These are phyloP conservation scores for Scalopus aquaticus DNA, from an alignment of 2,113 vertebrate species.

Conservation along the genomic window DNA sequence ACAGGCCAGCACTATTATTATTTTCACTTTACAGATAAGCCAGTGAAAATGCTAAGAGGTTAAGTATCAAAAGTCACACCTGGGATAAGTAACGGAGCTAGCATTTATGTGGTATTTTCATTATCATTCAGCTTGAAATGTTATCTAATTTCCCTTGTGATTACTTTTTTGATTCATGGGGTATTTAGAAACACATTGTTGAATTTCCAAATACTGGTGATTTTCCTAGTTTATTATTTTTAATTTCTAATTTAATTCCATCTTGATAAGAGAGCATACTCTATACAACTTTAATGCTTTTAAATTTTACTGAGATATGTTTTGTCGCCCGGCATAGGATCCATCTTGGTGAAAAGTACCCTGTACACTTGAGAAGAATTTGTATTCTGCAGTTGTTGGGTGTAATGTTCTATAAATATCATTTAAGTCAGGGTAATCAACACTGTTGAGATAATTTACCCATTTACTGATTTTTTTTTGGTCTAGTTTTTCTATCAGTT, in stretches of 20 bases:
- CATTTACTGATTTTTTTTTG: neutral
- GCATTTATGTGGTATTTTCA: neutral
- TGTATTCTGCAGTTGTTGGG: neutral
- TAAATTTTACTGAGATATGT: neutral
- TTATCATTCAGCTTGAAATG: neutral
- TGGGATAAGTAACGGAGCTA: neutral
- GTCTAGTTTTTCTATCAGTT: neutral
- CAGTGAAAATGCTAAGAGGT: neutral
- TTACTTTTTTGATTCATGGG: neutral
- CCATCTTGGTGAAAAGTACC: neutral
- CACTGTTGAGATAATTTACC: neutral
- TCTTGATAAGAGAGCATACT: neutral
- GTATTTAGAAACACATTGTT: neutral
- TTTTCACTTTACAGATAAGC: neutral
- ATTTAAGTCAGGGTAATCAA: neutral
- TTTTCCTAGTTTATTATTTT: neutral
- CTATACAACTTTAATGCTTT: neutral
- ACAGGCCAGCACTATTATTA: neutral
- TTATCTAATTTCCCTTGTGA: conserved; percentile 1
- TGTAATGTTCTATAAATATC: neutral
- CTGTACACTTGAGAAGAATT: neutral
- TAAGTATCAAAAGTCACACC: neutral
- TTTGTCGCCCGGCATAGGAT: neutral
- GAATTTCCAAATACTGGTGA: neutral
- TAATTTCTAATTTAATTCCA: neutral